A percentile compares a stretch with the other conserved stretches of the same genome.
Evolutionary conservation across 2,797 vertebrate species (phyloP).

Genomic region (Xiphorhynchus erythropygius): DNA sequence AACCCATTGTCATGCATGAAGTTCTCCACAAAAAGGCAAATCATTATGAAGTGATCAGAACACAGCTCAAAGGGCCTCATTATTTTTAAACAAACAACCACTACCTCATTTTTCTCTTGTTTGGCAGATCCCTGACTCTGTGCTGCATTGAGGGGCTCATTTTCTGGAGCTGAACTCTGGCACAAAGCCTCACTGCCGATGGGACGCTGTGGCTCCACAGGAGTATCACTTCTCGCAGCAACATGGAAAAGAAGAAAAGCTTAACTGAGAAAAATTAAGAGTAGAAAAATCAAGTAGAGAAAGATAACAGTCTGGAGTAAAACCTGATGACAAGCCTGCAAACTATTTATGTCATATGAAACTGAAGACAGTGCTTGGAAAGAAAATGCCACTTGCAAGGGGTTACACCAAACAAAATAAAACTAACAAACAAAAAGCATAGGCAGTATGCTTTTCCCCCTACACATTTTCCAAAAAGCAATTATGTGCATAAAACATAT

Average conservation of each 20-base stretch:
- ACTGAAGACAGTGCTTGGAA: background rate
- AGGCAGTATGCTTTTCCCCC: background rate
- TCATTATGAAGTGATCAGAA: constrained; percentile 5
- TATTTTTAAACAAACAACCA: constrained; percentile 24
- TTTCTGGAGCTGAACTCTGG: constrained; percentile 82
- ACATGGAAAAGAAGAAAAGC: constrained; percentile 30
- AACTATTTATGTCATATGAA: background rate
- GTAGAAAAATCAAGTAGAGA: background rate
- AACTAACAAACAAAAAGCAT: background rate
- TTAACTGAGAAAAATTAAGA: background rate
- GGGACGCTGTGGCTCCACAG: constrained; percentile 87
- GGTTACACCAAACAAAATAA: background rate
- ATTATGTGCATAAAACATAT: background rate
- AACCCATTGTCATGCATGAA: background rate
- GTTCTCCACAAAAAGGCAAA: constrained; percentile 19
- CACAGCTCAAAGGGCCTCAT: background rate
- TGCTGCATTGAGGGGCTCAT: constrained; percentile 81
- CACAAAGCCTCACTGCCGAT: constrained; percentile 69
- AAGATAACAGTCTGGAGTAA: background rate
- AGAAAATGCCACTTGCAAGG: background rate
- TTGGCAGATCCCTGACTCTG: constrained; percentile 74
- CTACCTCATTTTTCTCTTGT: constrained; percentile 92
- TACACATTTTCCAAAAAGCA: background rate
- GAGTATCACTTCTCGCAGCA: constrained; percentile 88
- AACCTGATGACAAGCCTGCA: background rate